These are phyloP conservation scores for Anas platyrhynchos DNA, from an alignment of 2,113 vertebrate species.

Conservation along the genomic window DNA sequence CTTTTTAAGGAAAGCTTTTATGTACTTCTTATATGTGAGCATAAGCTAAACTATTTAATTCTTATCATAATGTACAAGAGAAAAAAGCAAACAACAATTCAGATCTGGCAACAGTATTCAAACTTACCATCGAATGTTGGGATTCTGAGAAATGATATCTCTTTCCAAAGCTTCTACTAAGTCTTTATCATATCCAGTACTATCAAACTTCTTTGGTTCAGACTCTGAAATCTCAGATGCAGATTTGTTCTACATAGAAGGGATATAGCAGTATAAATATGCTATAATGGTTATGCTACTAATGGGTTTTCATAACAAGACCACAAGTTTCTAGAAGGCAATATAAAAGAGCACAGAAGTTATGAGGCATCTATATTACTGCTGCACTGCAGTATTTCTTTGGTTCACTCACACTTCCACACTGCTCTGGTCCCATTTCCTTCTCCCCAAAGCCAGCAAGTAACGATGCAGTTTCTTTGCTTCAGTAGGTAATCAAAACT, in stretches of 20 bases:
- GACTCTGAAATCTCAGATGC: constrained; percentile 85
- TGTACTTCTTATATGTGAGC: neutral
- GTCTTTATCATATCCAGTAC: constrained; percentile 94
- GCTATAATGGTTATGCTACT: neutral
- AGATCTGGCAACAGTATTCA: neutral
- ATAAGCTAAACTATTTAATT: neutral
- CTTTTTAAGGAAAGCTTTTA: neutral
- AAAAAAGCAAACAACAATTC: neutral
- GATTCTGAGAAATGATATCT: constrained; percentile 98
- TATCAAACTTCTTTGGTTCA: constrained; percentile 92
- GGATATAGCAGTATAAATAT: neutral
- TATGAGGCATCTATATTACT: neutral
- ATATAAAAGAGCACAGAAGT: neutral
- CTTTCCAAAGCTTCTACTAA: constrained; percentile 95
- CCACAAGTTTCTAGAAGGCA: neutral
- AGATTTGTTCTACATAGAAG: constrained; percentile 84
- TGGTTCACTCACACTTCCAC: neutral
- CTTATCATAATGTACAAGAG: neutral
- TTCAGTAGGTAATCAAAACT: neutral
- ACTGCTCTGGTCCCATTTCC: neutral
- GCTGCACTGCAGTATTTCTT: neutral
- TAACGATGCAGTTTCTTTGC: neutral
- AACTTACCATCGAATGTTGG: constrained; percentile 93
- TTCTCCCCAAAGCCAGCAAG: neutral
- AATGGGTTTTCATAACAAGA: neutral